Base-by-base conservation (phyloP, 2,113 vertebrate genomes). In the Melozone crissalis region DNA sequence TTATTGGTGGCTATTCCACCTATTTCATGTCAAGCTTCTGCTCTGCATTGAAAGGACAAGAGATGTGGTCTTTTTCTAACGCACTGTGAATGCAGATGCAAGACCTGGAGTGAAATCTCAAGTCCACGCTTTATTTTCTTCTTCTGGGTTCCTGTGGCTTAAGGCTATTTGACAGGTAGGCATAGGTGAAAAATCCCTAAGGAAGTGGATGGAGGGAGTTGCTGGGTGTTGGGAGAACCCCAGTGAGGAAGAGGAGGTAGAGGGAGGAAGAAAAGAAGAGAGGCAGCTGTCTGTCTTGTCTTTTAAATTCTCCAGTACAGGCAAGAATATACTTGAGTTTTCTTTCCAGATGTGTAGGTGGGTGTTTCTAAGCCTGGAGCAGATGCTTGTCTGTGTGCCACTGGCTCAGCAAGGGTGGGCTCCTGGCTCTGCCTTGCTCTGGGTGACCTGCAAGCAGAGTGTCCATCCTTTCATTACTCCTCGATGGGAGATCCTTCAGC, bases 111-210 rank as follows among this genome's bases (percentile, higher is more conserved):
- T 63, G 33, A 76, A 82, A 67, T 63, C 33, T 68, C 15, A 63
- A 49, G 28, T 71, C 41, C 18, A 10, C 0, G 0, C 4, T 67
- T 80, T 57, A 47, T 9, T 5, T 8, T 59, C 16, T 8, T 39
- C 13, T 68, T 67, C 27, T 3, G 5, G 44, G 26, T 81, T 84
- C 17, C 37, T 89, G 41, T 59, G 26, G 28, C 27, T 90, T 89
- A 62, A 55, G 19, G 37, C 59, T 75, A 8, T 62, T 30, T 84
- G 17, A 27, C 17, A 31, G 17, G 37, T 62, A 23, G 37, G 11
- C 28, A 24, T 3, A 2, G 27, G 16, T 74, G 33, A 63, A 81
- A 87, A 58, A 39, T 84, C 46, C 22, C 26, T 58, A 46, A 67
- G 21, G 14, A 27, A 17, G 14, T 4, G 0, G 15, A 19, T 69